A percentile compares a stretch with the other conserved stretches of the same genome.
Conservation (phyloP, 2,888 invertebrate species). For the Microdon myrmicae region DNA sequence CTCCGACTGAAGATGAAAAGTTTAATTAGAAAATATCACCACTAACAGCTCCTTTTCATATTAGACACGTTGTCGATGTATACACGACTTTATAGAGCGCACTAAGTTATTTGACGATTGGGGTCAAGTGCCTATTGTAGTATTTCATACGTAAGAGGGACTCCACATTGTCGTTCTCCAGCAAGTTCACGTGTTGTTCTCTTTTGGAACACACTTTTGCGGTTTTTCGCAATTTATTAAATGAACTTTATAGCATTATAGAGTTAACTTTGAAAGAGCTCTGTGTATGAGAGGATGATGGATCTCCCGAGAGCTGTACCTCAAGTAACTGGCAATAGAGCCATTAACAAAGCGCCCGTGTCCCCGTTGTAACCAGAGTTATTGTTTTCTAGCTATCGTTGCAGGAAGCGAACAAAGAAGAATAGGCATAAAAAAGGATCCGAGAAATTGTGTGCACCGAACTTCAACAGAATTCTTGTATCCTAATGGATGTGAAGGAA, state of each 20-base stretch:
- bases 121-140: too few species aligned
- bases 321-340: slow-evolving; percentile 8
- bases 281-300: slow-evolving; percentile 29
- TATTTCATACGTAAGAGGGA: too few species aligned
- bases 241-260: slow-evolving; percentile 46
- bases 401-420: slow-evolving; percentile 27
- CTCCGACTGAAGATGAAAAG: too few species aligned
- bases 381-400: slow-evolving; percentile 49
- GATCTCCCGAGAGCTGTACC: slow-evolving; percentile 30
- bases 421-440: slow-evolving; percentile 12
- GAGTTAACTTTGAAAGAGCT: slow-evolving; percentile 2
- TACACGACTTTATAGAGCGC: too few species aligned
- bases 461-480: slow-evolving; percentile 49
- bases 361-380: slow-evolving; percentile 29
- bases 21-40: too few species aligned
- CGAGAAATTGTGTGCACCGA: slow-evolving; percentile 49
- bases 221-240: slow-evolving; percentile 49
- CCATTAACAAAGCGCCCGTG: slow-evolving; percentile 3
- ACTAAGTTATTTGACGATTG: too few species aligned
- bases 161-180: too few species aligned
- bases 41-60: too few species aligned
- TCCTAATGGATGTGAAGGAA: slow-evolving; percentile 50
- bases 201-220: slow-evolving; percentile 34
- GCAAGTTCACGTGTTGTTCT: neutral
- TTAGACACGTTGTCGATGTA: too few species aligned